Evolutionary conservation across 1,140 invertebrate species (phyloP).

Genomic region (Drosophila funebris): DNA sequence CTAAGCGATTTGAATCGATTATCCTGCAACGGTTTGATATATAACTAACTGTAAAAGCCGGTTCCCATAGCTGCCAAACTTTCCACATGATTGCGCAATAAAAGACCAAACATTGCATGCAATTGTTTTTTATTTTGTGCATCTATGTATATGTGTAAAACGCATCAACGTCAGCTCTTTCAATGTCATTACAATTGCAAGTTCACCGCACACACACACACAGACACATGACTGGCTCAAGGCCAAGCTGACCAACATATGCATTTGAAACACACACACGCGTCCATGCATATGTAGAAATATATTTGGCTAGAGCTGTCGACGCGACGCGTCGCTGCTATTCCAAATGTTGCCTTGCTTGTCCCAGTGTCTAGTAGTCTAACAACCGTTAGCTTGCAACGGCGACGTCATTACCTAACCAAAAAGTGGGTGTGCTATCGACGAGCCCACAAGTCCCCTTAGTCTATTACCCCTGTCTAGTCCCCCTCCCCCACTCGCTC

Average conservation of each 20-base stretch:
- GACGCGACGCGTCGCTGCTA: conserved; percentile 3
- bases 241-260: conserved; percentile 68
- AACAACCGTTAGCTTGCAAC: conserved; percentile 47
- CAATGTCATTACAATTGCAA: conserved; percentile 74
- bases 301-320: background rate
- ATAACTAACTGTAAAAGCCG: background rate
- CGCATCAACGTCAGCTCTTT: conserved; percentile 42
- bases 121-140: no score
- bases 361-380: background rate
- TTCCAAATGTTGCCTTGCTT: background rate
- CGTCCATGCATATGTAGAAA: conserved; percentile 13
- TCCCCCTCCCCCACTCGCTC: background rate
- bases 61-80: background rate
- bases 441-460: conserved; percentile 61
- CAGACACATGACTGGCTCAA: conserved; percentile 40
- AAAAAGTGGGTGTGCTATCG: conserved; percentile 69
- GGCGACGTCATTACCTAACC: conserved; percentile 59
- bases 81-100: conserved; percentile 59
- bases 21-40: background rate
- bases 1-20: background rate
- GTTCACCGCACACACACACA: conserved; percentile 29
- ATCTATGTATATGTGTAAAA: background rate
- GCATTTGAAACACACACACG: conserved; percentile 15
- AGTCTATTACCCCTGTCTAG: background rate
- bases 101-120: conserved; percentile 2